Conservation (phyloP, 2,113 vertebrate species). For the Sciurus niger region DNA sequence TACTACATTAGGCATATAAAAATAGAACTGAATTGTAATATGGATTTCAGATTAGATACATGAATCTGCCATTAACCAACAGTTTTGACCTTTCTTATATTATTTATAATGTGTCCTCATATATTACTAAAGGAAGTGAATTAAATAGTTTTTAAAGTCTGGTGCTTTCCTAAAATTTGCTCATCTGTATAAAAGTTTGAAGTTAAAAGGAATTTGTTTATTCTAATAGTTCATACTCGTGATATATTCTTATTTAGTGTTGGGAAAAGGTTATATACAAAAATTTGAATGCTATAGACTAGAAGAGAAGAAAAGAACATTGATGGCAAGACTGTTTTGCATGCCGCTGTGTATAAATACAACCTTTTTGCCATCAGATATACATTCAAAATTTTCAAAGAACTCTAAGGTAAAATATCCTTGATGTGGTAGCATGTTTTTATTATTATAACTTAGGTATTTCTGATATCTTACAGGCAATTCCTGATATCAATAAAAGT, state of each 20-base stretch:
- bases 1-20: not conserved
- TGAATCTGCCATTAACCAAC: not conserved
- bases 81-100: not conserved
- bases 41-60: not conserved
- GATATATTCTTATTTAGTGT: not conserved
- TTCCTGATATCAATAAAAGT: not conserved
- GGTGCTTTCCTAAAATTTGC: not conserved
- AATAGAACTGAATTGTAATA: not conserved
- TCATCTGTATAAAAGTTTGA: not conserved
- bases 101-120: not conserved
- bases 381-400: not conserved
- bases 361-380: not conserved
- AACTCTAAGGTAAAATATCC: rapidly evolving
- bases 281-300: not conserved
- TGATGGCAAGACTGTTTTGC: not conserved
- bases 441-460: not conserved
- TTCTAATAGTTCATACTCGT: not conserved
- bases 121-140: not conserved
- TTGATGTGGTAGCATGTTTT: not conserved
- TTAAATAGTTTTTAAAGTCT: not conserved
- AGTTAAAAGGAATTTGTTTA: not conserved
- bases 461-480: not conserved
- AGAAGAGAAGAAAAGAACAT: not conserved
- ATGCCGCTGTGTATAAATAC: not conserved
- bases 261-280: not conserved